Conservation (phyloP, 2,113 vertebrate genomes). For the Cyphomyrus plagiostoma region DNA sequence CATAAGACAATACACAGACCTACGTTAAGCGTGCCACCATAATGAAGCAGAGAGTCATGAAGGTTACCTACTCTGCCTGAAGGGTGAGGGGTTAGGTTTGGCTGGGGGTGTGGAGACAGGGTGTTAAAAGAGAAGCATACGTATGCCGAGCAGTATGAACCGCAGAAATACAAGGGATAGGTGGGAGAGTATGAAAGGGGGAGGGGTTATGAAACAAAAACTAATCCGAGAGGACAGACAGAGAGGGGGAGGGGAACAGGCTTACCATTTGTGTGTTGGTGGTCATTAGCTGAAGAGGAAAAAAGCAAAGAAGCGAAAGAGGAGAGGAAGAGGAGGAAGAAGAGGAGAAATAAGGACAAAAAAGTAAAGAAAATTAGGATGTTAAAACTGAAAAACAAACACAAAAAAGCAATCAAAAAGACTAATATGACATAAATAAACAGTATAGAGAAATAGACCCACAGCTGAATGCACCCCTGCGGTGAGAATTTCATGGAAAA, state of each 20-base stretch:
- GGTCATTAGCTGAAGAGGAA: conserved; percentile 93
- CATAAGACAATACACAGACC: conserved; percentile 29
- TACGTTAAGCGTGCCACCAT: conserved; percentile 30
- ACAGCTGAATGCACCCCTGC: conserved; percentile 51
- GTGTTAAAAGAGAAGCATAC: background rate
- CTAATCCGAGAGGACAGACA: conserved; percentile 49
- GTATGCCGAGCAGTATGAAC: background rate
- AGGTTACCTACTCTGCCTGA: background rate
- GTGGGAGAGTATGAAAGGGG: conserved; percentile 9
- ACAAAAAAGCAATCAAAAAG: conserved; percentile 54
- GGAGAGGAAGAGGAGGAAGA: conserved; percentile 67
- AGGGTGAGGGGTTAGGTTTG: background rate
- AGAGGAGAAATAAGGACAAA: conserved; percentile 51
- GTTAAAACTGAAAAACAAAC: conserved; percentile 55
- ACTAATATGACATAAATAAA: conserved; percentile 68
- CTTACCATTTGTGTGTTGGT: conserved; percentile 98
- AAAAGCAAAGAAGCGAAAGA: conserved; percentile 70
- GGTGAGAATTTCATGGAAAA: conserved; percentile 58
- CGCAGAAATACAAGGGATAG: background rate
- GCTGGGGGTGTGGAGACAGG: background rate
- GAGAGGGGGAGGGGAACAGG: conserved; percentile 52
- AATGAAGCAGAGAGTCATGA: conserved; percentile 26
- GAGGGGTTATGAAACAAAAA: conserved; percentile 37
- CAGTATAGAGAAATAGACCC: conserved; percentile 64
- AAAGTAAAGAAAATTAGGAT: conserved; percentile 65